A percentile compares a stretch with the other conserved stretches of the same genome.
Evolutionary conservation across 2,113 vertebrate genomes (phyloP).

Genomic region (Cichladusa arquata): DNA sequence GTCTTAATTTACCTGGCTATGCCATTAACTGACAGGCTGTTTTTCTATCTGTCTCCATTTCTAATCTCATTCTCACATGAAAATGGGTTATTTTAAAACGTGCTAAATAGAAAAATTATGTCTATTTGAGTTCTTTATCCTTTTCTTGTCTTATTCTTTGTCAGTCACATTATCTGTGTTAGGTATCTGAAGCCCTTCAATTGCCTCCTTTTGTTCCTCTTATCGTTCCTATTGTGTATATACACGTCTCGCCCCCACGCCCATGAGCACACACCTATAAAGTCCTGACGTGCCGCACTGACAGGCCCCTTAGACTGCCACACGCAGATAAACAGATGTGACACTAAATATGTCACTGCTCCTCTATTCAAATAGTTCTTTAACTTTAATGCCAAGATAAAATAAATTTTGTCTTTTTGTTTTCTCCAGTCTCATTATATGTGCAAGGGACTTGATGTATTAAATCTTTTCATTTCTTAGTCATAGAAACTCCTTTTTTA

Average conservation of each 20-base stretch:
- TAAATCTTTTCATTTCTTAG: not conserved
- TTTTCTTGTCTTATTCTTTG: not conserved
- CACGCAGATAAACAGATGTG: not conserved
- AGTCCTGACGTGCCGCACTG: not conserved
- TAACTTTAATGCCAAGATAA: not conserved
- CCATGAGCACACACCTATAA: rapidly evolving
- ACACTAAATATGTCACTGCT: not conserved
- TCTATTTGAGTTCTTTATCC: not conserved
- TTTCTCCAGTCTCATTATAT: not conserved
- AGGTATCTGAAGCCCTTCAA: not conserved
- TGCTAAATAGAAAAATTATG: not conserved
- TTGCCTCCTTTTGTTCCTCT: not conserved
- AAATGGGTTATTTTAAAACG: not conserved
- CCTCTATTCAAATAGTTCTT: not conserved
- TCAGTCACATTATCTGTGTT: not conserved
- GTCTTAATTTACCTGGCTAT: conserved; percentile 31
- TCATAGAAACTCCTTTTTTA: not conserved
- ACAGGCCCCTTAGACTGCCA: not conserved
- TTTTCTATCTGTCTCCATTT: conserved; percentile 22
- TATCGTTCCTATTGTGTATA: not conserved
- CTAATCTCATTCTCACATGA: conserved; percentile 4
- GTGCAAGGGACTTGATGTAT: not conserved
- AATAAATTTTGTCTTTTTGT: not conserved
- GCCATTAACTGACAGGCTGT: not conserved
- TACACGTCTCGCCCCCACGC: not conserved